These are phyloP conservation scores for Drosophila pegasa DNA, from an alignment of 2,888 invertebrate genomes.

Conservation along the genomic window DNA sequence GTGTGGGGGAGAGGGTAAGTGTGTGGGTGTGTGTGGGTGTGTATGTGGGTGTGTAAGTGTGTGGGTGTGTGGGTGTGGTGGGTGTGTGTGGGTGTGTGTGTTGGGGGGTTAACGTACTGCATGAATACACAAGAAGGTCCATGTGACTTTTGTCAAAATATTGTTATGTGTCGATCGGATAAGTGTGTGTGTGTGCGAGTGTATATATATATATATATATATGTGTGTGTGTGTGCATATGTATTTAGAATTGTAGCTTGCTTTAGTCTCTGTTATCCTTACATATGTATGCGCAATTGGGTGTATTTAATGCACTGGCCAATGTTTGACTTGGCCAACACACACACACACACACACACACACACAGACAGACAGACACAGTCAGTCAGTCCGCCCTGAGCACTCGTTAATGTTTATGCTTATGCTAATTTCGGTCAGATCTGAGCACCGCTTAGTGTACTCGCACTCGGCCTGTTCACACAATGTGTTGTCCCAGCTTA, in stretches of 20 bases:
- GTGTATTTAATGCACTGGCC: conserved; percentile 76
- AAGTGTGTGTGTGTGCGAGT: neutral
- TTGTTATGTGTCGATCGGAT: conserved; percentile 33
- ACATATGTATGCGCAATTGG: conserved; percentile 54
- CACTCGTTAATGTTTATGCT: conserved; percentile 70
- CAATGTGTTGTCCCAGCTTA: conserved; percentile 16
- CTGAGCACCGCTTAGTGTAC: conserved; percentile 49
- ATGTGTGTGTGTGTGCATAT: neutral
- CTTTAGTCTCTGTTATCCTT: conserved; percentile 37
- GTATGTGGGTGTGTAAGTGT: neutral
- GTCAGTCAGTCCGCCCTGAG: too few species aligned
- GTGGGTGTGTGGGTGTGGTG: conserved; percentile 10
- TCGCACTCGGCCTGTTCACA: conserved; percentile 28
- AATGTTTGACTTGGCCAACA: conserved; percentile 60
- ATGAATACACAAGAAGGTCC: conserved; percentile 44
- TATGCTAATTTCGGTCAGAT: conserved; percentile 70
- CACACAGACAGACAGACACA: conserved; percentile 1
- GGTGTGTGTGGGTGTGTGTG: conserved; percentile 12
- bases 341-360: conserved; percentile 11
- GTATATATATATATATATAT: too few species aligned
- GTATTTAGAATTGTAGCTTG: conserved; percentile 12
- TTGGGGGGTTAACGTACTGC: conserved; percentile 27
- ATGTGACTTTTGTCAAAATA: conserved; percentile 21
- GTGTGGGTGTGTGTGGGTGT: conserved; percentile 15
- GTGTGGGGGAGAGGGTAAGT: too few species aligned